phyloP scores from a whole-genome alignment of 1,140 invertebrate species.

The Cyclina sinensis region DNA sequence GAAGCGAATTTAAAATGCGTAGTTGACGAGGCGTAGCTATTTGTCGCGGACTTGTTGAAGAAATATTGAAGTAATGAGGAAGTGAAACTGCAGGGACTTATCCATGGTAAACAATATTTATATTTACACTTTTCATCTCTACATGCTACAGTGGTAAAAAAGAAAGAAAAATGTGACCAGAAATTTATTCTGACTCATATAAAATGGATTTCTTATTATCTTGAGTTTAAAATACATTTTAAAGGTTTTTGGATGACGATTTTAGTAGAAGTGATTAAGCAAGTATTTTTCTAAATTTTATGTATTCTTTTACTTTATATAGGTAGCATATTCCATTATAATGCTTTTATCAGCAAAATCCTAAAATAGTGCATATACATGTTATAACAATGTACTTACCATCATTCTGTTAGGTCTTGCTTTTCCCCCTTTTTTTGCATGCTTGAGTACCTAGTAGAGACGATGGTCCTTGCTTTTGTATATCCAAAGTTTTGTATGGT shows the following conservation, averaged over 20 bases:
- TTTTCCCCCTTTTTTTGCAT: slow-evolving; percentile 62
- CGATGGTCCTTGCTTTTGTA: slow-evolving; percentile 36
- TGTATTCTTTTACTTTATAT: not conserved
- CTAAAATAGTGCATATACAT: not conserved
- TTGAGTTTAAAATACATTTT: too few species aligned
- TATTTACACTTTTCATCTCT: not conserved
- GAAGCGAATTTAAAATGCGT: not conserved
- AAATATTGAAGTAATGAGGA: slow-evolving; percentile 30
- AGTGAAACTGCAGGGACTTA: slow-evolving; percentile 34
- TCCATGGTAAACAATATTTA: slow-evolving; percentile 42
- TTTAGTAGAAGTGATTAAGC: too few species aligned
- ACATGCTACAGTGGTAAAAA: not conserved
- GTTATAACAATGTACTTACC: not conserved
- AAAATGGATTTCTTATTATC: too few species aligned
- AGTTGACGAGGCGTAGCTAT: not conserved
- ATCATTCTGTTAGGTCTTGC: slow-evolving; percentile 41
- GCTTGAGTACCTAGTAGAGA: slow-evolving; percentile 35
- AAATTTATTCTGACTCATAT: too few species aligned
- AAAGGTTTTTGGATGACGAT: too few species aligned
- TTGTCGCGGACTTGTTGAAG: slow-evolving; percentile 26
- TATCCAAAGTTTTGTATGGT: slow-evolving; percentile 37
- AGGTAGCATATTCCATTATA: not conserved
- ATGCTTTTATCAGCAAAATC: not conserved
- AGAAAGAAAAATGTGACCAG: too few species aligned
- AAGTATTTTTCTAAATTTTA: too few species aligned